Evolutionary conservation across 2,888 invertebrate species (phyloP), one percentile per base, ranked within the genome.

Genomic region (Sympetrum striolatum): DNA sequence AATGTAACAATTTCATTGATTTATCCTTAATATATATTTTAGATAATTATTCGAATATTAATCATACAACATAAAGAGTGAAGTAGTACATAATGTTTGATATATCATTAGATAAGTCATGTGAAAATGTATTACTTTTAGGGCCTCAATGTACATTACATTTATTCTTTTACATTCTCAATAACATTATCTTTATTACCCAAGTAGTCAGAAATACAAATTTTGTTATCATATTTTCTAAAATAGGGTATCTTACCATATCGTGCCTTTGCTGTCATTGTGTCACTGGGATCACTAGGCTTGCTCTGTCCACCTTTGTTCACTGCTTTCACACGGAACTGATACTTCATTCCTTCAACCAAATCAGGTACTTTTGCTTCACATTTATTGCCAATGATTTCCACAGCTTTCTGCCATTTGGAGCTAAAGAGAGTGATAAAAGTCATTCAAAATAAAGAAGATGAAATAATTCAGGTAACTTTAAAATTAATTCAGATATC

Each of bases 271-370:
- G 98, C 98, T 81, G 96, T 95, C 80, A 98, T 95, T 91, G 96
- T 96, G 90, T 98, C 98, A 15, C 97, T 97, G 6, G 98, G 96
- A 80, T 97, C 96, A 92, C 95, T 94, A 10, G 98, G 97, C 93
- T 98, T 97, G 93, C 98, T 97, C 80, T 97, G 97, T 22, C 99
- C 99, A 64, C 98, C 99, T 94, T 98, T 98, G 94, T 99, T 99
- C 79, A 99, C 96, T 1, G 99, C 99, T 93, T 97, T 97, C 6
- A 98, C 97, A 0, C 98, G 95, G 96, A 99, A 99, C 94, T 98
- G 98, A 93, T 99, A 99, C 92, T 98, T 98, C 94, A 98, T 98
- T 91, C 98, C 98, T 94, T 98, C 98, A 91, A 98, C 96, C 90
- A 99, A 95, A 93, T 98, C 98, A 0, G 97, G 97, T 1, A 99